Conservation (phyloP, 2,113 vertebrate species). For the Felis chaus region DNA sequence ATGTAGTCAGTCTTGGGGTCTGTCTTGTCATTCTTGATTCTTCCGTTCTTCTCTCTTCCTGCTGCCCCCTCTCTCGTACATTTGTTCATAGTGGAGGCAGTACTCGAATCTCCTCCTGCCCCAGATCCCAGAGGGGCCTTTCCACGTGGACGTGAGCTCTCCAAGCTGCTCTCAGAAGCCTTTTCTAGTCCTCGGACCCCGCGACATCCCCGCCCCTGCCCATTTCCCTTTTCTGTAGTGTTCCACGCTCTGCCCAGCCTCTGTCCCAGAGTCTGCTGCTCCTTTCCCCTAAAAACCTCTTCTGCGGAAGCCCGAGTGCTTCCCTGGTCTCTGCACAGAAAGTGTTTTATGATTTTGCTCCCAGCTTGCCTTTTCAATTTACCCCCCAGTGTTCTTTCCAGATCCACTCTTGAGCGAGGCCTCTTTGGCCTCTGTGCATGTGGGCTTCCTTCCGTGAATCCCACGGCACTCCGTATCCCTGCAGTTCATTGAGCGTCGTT, state of each 20-base stretch:
- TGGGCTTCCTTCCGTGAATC: background rate
- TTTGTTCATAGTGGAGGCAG: background rate
- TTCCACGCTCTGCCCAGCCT: background rate
- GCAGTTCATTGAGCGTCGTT: background rate
- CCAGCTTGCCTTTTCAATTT: background rate
- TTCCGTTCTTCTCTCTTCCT: background rate
- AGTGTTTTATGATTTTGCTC: background rate
- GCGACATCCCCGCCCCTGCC: background rate
- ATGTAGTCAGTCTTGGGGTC: background rate
- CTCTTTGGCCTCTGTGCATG: background rate
- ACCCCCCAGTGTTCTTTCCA: background rate
- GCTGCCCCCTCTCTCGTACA: fast-evolving
- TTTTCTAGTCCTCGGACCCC: background rate
- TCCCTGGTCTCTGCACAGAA: background rate
- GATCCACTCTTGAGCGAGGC: background rate
- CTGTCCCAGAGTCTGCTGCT: background rate
- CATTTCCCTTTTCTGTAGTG: background rate
- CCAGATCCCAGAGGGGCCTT: background rate
- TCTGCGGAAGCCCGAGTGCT: too few species aligned
- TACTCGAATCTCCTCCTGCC: background rate
- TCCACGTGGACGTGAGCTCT: background rate
- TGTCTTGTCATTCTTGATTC: background rate
- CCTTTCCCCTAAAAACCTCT: background rate
- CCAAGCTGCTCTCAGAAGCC: background rate
- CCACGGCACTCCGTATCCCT: background rate